Percentiles rank a stretch among this genome's conserved stretches.
These are phyloP conservation scores for Cydia amplana DNA, from an alignment of 1,140 invertebrate species.

Conservation along the genomic window DNA sequence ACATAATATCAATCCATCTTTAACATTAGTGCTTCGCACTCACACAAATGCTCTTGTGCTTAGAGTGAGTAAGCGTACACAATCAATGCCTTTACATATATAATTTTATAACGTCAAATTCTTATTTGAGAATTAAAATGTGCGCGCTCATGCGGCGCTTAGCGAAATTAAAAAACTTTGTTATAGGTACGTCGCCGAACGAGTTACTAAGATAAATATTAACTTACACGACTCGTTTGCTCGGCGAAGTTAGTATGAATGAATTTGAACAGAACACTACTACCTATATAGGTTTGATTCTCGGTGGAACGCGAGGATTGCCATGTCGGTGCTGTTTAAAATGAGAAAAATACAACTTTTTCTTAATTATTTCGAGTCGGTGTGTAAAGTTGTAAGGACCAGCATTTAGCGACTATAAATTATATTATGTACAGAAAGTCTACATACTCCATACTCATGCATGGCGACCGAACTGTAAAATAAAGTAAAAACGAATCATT, in stretches of 20 bases:
- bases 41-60: background rate
- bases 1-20: background rate
- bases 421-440: too few species aligned
- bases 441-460: too few species aligned
- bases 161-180: conserved; percentile 32
- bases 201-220: conserved; percentile 28
- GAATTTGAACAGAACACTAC: conserved; percentile 16
- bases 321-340: background rate
- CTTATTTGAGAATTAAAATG: background rate
- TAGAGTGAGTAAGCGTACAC: background rate
- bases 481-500: too few species aligned
- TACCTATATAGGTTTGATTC: background rate
- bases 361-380: too few species aligned
- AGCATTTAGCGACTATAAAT: background rate
- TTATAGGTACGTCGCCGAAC: conserved; percentile 22
- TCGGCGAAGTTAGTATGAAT: conserved; percentile 21
- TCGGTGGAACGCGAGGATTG: background rate
- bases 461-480: too few species aligned
- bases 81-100: background rate
- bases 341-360: too few species aligned
- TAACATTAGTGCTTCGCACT: background rate
- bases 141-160: conserved; percentile 20
- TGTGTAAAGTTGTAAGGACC: background rate
- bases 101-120: background rate
- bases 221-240: conserved; percentile 21